Base-by-base conservation (phyloP, 37 sponge, comb jelly and placozoan species). In the Chondrilla cf. caribensis region DNA sequence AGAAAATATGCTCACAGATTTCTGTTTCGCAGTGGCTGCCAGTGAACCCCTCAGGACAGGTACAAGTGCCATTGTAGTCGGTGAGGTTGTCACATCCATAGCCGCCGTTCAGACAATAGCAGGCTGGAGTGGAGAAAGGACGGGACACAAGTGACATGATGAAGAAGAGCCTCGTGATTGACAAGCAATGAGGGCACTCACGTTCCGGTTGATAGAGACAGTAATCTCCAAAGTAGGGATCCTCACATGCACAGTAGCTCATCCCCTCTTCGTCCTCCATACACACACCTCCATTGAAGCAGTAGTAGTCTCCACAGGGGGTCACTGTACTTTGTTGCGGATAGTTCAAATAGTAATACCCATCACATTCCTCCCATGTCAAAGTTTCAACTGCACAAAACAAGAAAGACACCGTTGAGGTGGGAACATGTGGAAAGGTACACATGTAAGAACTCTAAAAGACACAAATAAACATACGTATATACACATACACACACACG, bases 221-320 rank as follows among this genome's bases (percentile, higher is more conserved):
- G 68, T 67, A 67, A 33, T 67, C 68, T 28, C 68, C 68, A 26
- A 33, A 67, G 68, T 29, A 67, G n/a, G 28, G 68, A 18, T 26
- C 68, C 35, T 67, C 33, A 29, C 68, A 67, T 33, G n/a, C 7
- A 29, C 68, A 67, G 1, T 17, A 1, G 2, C 33, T 29, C 17
- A 33, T 29, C 5, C 68, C 68, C 1, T 67, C 68, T 67, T n/a
- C 33, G 1, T 5, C 35, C 33, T 67, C 68, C 28, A 26, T 1
- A 26, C 68, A 67, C 2, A 33, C 32, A 3, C 68, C 68, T 31
- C 68, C 68, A 67, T 67, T 67, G 35, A 67, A 67, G 33, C 68
- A 67, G 32, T 67, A 67, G 68, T 67, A 67, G 32, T 67, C 68
- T 67, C 68, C 68, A 67, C 68, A 67, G n/a, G 68, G 68, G 32